A percentile compares a stretch with the other conserved stretches of the same genome.
phyloP scores from a whole-genome alignment of 2,113 vertebrate species.

The Phoenicopterus ruber region DNA sequence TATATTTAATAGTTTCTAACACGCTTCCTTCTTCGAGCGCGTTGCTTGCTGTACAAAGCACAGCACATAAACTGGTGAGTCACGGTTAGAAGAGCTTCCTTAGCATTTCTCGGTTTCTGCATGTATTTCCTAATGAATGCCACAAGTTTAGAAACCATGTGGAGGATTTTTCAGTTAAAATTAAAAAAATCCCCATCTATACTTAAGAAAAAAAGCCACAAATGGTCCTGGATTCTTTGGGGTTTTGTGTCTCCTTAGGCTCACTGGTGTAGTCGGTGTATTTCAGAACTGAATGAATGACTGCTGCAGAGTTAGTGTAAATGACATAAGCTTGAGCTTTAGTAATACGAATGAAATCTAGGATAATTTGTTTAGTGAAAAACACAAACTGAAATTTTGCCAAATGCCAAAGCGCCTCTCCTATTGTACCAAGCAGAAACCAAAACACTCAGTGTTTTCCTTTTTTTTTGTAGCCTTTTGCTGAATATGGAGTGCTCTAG shows the following conservation, averaged over 20 bases:
- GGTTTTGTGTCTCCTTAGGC: neutral
- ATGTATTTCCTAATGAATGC: slow-evolving; percentile 6
- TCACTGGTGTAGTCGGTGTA: neutral
- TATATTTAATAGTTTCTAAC: slow-evolving; percentile 1
- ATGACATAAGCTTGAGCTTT: neutral
- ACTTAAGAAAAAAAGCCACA: neutral
- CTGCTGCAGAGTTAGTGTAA: neutral
- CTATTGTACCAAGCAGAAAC: neutral
- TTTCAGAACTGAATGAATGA: neutral
- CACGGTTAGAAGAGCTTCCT: neutral
- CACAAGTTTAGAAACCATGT: slow-evolving; percentile 13
- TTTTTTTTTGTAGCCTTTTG: neutral
- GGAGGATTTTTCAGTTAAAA: neutral
- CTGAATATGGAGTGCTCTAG: neutral
- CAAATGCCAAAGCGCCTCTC: neutral
- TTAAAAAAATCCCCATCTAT: neutral
- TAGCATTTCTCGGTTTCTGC: neutral
- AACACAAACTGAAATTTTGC: neutral
- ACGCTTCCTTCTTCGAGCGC: neutral
- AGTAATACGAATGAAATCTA: neutral
- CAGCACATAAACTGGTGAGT: slow-evolving; percentile 14
- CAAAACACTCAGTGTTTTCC: neutral
- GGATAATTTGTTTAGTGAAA: neutral
- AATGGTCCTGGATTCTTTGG: neutral
- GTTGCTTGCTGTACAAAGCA: neutral